Base-by-base conservation (phyloP, 2,888 invertebrate genomes). In the Lordiphosa andalusiaca region DNA sequence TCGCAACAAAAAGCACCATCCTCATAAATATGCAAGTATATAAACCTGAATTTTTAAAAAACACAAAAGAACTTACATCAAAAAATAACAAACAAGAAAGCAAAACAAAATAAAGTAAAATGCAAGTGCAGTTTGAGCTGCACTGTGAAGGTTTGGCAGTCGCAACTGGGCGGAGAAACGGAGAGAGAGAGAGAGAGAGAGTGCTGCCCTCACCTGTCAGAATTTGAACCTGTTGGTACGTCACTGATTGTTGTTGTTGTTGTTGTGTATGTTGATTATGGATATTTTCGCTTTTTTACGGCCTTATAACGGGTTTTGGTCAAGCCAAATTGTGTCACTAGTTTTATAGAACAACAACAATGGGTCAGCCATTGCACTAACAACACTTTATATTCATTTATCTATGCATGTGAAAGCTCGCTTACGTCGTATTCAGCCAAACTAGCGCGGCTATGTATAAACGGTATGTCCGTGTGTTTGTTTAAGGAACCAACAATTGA, bases 201-300 rank as follows among this genome's bases (percentile, higher is more conserved):
- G 44, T 33, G 47, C 39, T 37, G 44, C 52, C 44, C 4, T 5
- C 25, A 80, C 77, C 76, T 74, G 77, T 62, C 60, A 60, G 51
- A 46, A 38, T 42, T 40, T 30, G 19, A 23, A 41, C 19, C 35
- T 42, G 23, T 59, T 63, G 49, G 44, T 39, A 57, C 72, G 61
- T 71, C 69, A 67, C 53, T 46, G 47, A 39, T 51, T 65, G 23
- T 53, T 58, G 25, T 54, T 50, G 35, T 51, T 65, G 23, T 53
- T 58, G 25, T 54, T 50, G 35, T 53, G 46, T 16, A 42, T 50
- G 25, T 19, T 23, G 21, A 41, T 62, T 53, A 53, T 35, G 58
- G 44, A 21, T 53, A 63, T 66, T 84, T 84, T 84, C 84, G 82
- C 78, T 77, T 84, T 78, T 77, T 56, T 47, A 39, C 44, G 44